Evolutionary conservation across 2,797 vertebrate genomes (phyloP), one percentile per base, ranked within the genome.

Genomic region (Sternarchorhynchus goeldii): DNA sequence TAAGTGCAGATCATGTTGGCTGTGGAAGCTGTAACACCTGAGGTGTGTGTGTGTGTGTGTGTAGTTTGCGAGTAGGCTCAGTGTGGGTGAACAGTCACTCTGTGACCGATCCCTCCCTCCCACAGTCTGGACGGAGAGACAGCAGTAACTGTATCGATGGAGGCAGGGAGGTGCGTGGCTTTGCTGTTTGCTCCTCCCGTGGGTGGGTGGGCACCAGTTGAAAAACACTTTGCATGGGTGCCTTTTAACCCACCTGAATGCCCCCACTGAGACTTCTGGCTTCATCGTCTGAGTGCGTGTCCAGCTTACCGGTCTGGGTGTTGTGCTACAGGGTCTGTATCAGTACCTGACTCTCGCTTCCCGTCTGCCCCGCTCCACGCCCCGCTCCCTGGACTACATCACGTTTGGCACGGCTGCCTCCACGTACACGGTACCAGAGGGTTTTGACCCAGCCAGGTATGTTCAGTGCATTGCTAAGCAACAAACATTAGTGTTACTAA

Each of bases 61-160:
- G 21, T 78, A 97, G 96, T 82, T 88, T 97, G 60, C 90, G 81
- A 0, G 89, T 94, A 0, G 95, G 95, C 55, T 92, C 90, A 0
- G 94, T 97, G 73, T 97, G 96, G 93, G 89, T 97, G 63, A 97
- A 97, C 14, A 94, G 93, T 4, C 93, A 94, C 57, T 93, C 92
- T 6, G 86, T 96, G 63, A 86, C 84, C 0, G 95, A 96, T 83
- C 93, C 96, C 0, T 93, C 93, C 0, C 90, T 95, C 29, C 93
- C 94, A 0, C 65, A 86, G 1, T 94, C 93, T 0, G 95, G 95
- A 20, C 93, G 92, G 84, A 96, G 94, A 86, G 93, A 94, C 85
- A 95, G 93, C 0, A 94, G 95, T 59, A 94, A 87, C 76, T 93
- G 94, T 81, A 92, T 93, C 0, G 92, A 95, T 0, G 96, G 96